Evolutionary conservation across 1,140 invertebrate species (phyloP).

Genomic region (Zelostemma sp.): DNA sequence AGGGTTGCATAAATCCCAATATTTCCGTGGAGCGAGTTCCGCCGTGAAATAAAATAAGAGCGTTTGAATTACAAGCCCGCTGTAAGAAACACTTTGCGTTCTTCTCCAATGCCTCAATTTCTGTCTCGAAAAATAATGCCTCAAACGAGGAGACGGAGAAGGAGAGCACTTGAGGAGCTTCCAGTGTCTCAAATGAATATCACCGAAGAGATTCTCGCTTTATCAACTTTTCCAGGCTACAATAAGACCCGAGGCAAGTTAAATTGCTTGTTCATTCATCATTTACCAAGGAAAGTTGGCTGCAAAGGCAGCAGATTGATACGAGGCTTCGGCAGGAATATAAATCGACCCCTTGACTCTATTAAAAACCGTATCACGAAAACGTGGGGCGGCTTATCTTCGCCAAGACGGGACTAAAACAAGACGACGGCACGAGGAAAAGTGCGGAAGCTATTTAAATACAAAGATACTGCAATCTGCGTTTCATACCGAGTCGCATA

Average conservation of each 20-base stretch:
- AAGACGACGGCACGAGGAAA: background rate
- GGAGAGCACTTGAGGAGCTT: background rate
- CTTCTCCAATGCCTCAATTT: background rate
- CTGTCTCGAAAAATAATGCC: background rate
- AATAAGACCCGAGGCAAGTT: background rate
- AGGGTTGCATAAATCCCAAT: too few species aligned
- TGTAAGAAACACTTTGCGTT: too few species aligned
- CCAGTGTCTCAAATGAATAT: slow-evolving; percentile 3
- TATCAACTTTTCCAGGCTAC: background rate
- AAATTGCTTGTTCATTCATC: slow-evolving; percentile 11
- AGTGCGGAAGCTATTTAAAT: background rate
- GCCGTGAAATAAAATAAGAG: too few species aligned
- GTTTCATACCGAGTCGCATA: background rate
- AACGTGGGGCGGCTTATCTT: background rate
- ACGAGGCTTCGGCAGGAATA: slow-evolving; percentile 4
- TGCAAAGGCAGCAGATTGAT: slow-evolving; percentile 6
- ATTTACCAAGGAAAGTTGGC: background rate
- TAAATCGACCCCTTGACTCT: background rate
- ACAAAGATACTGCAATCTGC: background rate
- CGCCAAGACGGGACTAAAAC: background rate
- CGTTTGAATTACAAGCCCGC: too few species aligned
- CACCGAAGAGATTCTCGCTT: background rate
- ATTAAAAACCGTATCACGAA: slow-evolving; percentile 13
- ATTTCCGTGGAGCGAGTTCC: too few species aligned
- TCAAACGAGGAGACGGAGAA: background rate